Evolutionary conservation across 2,888 invertebrate species (phyloP).

Genomic region (Alsophila aescularia): DNA sequence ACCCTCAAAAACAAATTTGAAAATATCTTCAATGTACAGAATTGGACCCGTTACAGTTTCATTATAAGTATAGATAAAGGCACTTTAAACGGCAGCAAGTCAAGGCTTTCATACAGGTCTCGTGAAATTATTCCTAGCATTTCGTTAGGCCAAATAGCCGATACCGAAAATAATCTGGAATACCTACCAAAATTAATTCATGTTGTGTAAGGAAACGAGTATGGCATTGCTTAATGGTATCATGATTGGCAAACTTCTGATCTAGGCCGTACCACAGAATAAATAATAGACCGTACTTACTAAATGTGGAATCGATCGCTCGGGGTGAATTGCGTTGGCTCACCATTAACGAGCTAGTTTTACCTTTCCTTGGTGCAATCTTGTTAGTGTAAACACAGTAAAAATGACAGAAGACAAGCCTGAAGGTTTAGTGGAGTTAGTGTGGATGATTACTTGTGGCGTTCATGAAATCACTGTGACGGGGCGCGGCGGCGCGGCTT

Average conservation of each 20-base stretch:
- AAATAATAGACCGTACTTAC: too few relatives aligned
- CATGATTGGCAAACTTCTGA: slow-evolving; percentile 56
- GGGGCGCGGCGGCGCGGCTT: too few relatives aligned
- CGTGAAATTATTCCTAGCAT: slow-evolving; percentile 8
- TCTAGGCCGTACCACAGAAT: slow-evolving; percentile 57
- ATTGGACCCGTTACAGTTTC: too few relatives aligned
- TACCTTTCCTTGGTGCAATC: slow-evolving; percentile 40
- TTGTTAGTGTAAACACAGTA: background rate
- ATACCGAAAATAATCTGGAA: slow-evolving; percentile 13
- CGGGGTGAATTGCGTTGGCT: slow-evolving; percentile 43
- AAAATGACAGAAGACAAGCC: background rate
- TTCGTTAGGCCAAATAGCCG: too few relatives aligned
- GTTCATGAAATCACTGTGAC: too few relatives aligned
- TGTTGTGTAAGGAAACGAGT: slow-evolving; percentile 39
- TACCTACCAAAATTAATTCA: slow-evolving; percentile 19
- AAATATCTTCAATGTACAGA: too few relatives aligned
- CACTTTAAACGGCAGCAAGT: background rate
- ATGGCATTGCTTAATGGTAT: slow-evolving; percentile 44
- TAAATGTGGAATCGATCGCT: slow-evolving; percentile 57
- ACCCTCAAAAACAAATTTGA: too few relatives aligned
- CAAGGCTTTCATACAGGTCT: background rate
- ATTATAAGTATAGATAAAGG: too few relatives aligned
- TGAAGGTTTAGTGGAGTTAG: too few relatives aligned
- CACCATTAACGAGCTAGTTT: slow-evolving; percentile 56
- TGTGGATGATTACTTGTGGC: too few relatives aligned